A percentile compares a stretch with the other conserved stretches of the same genome.
These are phyloP conservation scores for Yasuhikotakia modesta DNA, from an alignment of 2,797 vertebrate species.

Conservation along the genomic window DNA sequence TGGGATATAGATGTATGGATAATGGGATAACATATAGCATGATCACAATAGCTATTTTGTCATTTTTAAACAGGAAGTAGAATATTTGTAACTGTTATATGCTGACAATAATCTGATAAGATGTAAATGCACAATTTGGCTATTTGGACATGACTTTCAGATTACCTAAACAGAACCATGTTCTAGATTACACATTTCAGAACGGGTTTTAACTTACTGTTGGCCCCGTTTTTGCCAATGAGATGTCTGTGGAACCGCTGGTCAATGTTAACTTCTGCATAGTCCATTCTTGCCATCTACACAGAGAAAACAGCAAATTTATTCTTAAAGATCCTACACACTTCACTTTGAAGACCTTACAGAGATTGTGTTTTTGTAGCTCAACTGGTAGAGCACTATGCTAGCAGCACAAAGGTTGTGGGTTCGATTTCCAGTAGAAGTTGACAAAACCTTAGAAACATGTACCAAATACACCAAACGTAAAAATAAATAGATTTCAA, in stretches of 20 bases:
- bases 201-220: slow-evolving; percentile 74
- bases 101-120: neutral
- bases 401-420: too few relatives aligned
- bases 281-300: slow-evolving; percentile 83
- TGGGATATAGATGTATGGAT: neutral
- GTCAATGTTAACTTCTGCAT: slow-evolving; percentile 80
- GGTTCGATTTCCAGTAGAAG: too few relatives aligned
- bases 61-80: neutral
- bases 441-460: too few relatives aligned
- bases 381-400: too few relatives aligned
- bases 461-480: too few relatives aligned
- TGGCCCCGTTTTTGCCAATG: slow-evolving; percentile 80
- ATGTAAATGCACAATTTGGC: neutral
- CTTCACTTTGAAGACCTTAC: neutral
- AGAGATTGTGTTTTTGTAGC: too few relatives aligned
- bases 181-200: neutral
- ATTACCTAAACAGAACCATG: neutral
- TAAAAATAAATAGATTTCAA: too few relatives aligned
- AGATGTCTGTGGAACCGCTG: slow-evolving; percentile 83
- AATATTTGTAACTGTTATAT: slow-evolving; percentile 10
- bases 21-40: neutral
- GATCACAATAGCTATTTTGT: neutral
- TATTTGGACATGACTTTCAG: neutral
- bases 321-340: neutral
- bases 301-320: slow-evolving; percentile 19